Base-by-base conservation (phyloP, 2,888 invertebrate genomes). In the Sminthurides aquaticus region DNA sequence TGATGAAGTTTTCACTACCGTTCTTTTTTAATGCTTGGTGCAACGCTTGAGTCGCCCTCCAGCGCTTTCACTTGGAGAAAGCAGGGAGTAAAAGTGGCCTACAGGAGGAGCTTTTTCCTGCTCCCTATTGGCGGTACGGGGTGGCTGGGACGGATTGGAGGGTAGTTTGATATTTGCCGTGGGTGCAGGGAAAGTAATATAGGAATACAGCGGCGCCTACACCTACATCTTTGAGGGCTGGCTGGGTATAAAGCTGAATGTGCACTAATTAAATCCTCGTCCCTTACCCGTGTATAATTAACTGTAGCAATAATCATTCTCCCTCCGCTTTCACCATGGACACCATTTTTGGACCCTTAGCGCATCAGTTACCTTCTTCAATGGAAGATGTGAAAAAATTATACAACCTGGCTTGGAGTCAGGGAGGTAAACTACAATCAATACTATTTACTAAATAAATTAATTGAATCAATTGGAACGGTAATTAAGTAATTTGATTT, bases 261-360 rank as follows among this genome's bases (percentile, higher is more conserved):
- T n/a, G n/a, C n/a, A n/a, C n/a, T n/a, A n/a, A n/a, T n/a, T n/a
- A n/a, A n/a, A n/a, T n/a, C n/a, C n/a, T n/a, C n/a, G n/a, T n/a
- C n/a, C n/a, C n/a, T n/a, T n/a, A n/a, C n/a, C n/a, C n/a, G n/a
- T n/a, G n/a, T n/a, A n/a, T n/a, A n/a, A n/a, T n/a, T n/a, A n/a
- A n/a, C n/a, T n/a, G n/a, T 22, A 59, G 59, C 43, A 59, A 29
- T 43, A 59, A 34, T 24, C 20, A 20, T 8, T 52, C 20, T 52
- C 52, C 8, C 20, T 5, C 52, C 20, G 52, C 5, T n/a, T n/a
- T n/a, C n/a, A n/a, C n/a, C n/a, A 64, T 64, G 64, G 64, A 64
- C 5, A 64, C 59, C 11, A 56, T 64, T 20, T 64, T 64, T 48
- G 64, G 64, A 52, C 64, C 64, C n/a, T 54, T 64, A 27, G 64